Evolutionary conservation across 2,113 vertebrate genomes (phyloP).

Genomic region (Pampusana beccarii): DNA sequence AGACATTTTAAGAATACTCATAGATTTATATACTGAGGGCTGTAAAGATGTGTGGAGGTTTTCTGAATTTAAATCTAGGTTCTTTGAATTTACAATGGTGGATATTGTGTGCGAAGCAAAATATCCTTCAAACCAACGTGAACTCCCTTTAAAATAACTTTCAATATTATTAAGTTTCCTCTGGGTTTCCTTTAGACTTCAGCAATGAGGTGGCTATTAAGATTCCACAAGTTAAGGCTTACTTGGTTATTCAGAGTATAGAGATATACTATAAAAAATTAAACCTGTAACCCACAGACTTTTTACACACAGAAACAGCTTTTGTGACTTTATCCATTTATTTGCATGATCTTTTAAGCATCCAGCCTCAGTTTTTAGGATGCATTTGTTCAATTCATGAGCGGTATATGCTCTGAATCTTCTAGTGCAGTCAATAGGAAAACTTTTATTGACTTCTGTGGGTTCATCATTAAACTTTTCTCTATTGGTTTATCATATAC

Average conservation of each 20-base stretch:
- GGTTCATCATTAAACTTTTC: neutral
- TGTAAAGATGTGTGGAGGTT: slow-evolving; percentile 58
- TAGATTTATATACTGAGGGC: slow-evolving; percentile 60
- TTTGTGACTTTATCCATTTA: slow-evolving; percentile 30
- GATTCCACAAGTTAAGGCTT: slow-evolving; percentile 69
- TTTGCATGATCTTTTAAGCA: slow-evolving; percentile 39
- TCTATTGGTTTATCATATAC: neutral
- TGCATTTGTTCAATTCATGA: neutral
- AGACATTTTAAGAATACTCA: slow-evolving; percentile 28
- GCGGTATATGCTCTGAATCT: neutral
- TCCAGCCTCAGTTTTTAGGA: neutral
- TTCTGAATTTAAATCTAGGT: slow-evolving; percentile 60
- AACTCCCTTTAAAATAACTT: slow-evolving; percentile 81
- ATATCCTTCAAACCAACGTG: slow-evolving; percentile 68
- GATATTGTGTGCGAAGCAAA: slow-evolving; percentile 73
- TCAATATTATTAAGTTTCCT: slow-evolving; percentile 79
- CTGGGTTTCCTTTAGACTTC: slow-evolving; percentile 73
- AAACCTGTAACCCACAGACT: slow-evolving; percentile 42
- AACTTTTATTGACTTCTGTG: slow-evolving; percentile 2
- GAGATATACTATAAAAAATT: slow-evolving; percentile 52
- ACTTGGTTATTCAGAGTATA: slow-evolving; percentile 50
- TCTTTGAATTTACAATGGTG: slow-evolving; percentile 73
- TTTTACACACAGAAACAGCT: slow-evolving; percentile 53
- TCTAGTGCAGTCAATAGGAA: neutral
- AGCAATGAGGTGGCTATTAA: slow-evolving; percentile 72